Evolutionary conservation across 1,140 invertebrate species (phyloP).

Genomic region (Caerostris extrusa): DNA sequence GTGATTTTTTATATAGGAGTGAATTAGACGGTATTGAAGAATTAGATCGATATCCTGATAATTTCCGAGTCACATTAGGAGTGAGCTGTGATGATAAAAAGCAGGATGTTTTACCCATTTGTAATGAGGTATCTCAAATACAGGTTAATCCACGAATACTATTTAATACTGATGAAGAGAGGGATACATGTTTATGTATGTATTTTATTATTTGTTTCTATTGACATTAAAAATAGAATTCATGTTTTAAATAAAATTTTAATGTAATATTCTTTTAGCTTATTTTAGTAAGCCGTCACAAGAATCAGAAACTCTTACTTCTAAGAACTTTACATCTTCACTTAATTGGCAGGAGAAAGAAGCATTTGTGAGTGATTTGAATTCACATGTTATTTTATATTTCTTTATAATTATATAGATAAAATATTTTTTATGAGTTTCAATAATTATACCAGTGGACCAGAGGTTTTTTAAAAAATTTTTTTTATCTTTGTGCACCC

Average conservation of each 20-base stretch:
- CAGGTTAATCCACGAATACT: conserved; percentile 85
- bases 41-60: conserved; percentile 90
- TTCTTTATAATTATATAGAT: not conserved
- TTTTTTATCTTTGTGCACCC: too few relatives aligned
- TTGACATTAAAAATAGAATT: not conserved
- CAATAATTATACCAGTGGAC: not conserved
- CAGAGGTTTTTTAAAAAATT: too few relatives aligned
- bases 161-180: conserved; percentile 91
- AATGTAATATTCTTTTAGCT: conserved; percentile 35
- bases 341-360: conserved; percentile 76
- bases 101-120: conserved; percentile 81
- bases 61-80: conserved; percentile 88
- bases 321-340: conserved; percentile 48
- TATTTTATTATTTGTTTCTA: not conserved
- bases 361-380: conserved; percentile 65
- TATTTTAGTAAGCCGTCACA: conserved; percentile 54
- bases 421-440: not conserved
- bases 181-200: conserved; percentile 83
- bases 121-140: conserved; percentile 86
- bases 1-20: conserved; percentile 82
- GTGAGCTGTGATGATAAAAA: conserved; percentile 88
- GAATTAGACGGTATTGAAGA: conserved; percentile 91
- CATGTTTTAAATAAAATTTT: not conserved
- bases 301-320: conserved; percentile 52
- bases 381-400: not conserved